Percentiles rank a stretch among this genome's conserved stretches.
Conservation (phyloP, 2,113 vertebrate genomes). For the Bujurquina vittata region DNA sequence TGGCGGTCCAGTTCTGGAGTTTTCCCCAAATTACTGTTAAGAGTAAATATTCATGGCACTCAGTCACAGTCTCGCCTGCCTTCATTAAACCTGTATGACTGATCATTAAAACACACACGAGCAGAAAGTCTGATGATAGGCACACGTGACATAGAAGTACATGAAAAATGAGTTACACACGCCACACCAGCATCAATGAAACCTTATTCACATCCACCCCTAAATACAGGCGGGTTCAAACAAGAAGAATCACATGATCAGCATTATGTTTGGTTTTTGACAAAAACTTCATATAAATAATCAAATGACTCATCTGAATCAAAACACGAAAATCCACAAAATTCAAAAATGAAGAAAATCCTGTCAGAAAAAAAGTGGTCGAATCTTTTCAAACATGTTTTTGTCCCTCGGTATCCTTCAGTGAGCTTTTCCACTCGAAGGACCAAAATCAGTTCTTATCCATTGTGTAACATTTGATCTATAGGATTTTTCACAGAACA, state of each 20-base stretch:
- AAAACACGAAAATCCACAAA: not conserved
- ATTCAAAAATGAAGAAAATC: not conserved
- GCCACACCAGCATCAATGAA: not conserved
- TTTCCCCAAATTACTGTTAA: not conserved
- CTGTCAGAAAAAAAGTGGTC: not conserved
- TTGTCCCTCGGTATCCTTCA: too few species aligned
- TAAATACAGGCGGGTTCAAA: too few species aligned
- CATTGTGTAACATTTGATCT: not conserved
- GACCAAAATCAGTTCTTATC: too few species aligned
- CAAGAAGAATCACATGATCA: too few species aligned
- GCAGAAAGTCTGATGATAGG: not conserved
- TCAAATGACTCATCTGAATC: rapidly evolving
- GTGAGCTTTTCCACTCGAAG: too few species aligned
- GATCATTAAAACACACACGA: not conserved
- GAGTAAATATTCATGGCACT: not conserved
- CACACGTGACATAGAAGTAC: not conserved
- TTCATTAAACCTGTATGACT: not conserved
- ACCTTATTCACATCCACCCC: too few species aligned
- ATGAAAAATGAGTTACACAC: not conserved
- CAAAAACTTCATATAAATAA: not conserved
- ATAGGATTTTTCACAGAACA: not conserved
- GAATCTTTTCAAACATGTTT: too few species aligned
- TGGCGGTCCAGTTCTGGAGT: not conserved
- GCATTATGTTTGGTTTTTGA: too few species aligned
- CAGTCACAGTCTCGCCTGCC: not conserved